phyloP scores from a whole-genome alignment of 2,888 invertebrate species.

The Brachyptera risi region DNA sequence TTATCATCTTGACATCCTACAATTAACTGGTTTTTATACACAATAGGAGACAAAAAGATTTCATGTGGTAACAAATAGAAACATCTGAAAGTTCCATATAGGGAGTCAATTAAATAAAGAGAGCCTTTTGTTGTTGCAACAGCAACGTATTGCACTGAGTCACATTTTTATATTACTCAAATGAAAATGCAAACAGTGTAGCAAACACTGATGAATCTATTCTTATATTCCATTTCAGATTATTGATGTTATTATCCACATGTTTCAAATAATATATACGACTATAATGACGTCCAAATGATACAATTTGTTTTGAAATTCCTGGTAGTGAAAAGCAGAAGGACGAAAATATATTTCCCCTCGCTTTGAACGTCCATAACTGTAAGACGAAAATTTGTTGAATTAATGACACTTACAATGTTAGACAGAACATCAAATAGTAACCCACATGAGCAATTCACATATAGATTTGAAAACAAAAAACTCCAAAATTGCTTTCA shows the following conservation, averaged over 20 bases:
- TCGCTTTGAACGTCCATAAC: constrained; percentile 57
- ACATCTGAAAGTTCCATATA: constrained; percentile 48
- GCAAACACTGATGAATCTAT: constrained; percentile 61
- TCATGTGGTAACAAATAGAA: constrained; percentile 56
- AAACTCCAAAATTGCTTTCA: too few relatives aligned
- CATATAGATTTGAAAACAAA: too few relatives aligned
- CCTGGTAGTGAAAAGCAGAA: constrained; percentile 44
- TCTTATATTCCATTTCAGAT: constrained; percentile 52
- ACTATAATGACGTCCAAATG: constrained; percentile 70
- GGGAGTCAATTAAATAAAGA: constrained; percentile 53
- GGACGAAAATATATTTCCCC: constrained; percentile 71
- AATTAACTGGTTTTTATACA: constrained; percentile 54
- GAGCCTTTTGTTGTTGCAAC: constrained; percentile 63
- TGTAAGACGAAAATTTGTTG: constrained; percentile 47
- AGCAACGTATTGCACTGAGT: constrained; percentile 42
- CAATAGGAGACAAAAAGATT: constrained; percentile 72
- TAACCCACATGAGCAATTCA: too few relatives aligned
- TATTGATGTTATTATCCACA: constrained; percentile 39
- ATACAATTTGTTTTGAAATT: constrained; percentile 47
- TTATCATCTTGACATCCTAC: constrained; percentile 79
- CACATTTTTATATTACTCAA: neutral
- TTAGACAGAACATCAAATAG: too few relatives aligned
- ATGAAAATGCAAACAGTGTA: constrained; percentile 54
- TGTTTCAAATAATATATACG: constrained; percentile 58
- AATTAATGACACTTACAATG: too few relatives aligned